Evolutionary conservation across 2,797 vertebrate genomes (phyloP).

Genomic region (Sebastes hubbsi): DNA sequence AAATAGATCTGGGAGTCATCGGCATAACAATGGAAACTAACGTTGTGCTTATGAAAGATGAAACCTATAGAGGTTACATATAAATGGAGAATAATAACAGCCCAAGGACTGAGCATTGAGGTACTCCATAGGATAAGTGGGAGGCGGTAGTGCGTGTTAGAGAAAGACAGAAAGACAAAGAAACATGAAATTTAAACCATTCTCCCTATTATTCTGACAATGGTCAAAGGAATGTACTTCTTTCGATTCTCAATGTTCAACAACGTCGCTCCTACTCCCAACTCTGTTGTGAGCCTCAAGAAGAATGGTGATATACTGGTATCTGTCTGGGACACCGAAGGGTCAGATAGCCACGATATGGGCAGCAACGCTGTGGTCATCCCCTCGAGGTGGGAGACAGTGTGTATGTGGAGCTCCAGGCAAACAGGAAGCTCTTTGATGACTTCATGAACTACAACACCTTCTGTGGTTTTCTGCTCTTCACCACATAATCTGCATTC

Average conservation of each 20-base stretch:
- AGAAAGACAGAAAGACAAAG: background rate
- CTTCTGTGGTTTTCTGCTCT: slow-evolving; percentile 71
- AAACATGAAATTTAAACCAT: background rate
- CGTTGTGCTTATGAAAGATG: too few species aligned
- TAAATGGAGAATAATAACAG: too few species aligned
- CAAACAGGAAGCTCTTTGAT: slow-evolving; percentile 46
- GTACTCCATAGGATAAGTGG: too few species aligned
- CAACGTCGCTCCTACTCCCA: slow-evolving; percentile 39
- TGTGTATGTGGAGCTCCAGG: slow-evolving; percentile 48
- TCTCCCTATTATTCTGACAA: background rate
- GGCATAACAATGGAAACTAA: too few species aligned
- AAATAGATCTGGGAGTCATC: too few species aligned
- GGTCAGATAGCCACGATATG: slow-evolving; percentile 38
- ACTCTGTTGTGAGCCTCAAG: slow-evolving; percentile 58
- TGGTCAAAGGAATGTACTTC: slow-evolving; percentile 60
- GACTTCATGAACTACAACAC: slow-evolving; percentile 55
- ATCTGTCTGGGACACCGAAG: slow-evolving; percentile 53
- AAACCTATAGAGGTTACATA: too few species aligned
- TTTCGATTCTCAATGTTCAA: slow-evolving; percentile 67
- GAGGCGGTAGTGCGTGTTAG: background rate
- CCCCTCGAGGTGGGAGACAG: slow-evolving; percentile 59
- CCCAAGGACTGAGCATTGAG: too few species aligned
- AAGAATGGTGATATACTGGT: slow-evolving; percentile 46
- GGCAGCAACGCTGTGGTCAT: slow-evolving; percentile 68
- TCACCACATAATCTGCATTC: slow-evolving; percentile 12